phyloP scores from a whole-genome alignment of 2,888 invertebrate genomes.

The Lithophane socia region DNA sequence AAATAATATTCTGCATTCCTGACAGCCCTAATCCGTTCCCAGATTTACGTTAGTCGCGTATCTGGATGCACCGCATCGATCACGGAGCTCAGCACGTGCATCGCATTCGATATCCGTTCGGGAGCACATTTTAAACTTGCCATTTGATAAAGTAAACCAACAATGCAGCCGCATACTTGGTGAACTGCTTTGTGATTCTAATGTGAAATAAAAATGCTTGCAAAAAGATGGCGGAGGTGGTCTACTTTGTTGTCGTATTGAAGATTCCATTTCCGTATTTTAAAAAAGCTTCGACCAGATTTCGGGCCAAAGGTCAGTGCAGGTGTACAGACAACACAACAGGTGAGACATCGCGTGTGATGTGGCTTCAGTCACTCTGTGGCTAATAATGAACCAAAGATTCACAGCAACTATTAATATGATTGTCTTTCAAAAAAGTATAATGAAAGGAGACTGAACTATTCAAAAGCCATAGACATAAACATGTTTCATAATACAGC shows the following conservation, averaged over 20 bases:
- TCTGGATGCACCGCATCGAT: slow-evolving; percentile 70
- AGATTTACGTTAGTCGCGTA: slow-evolving; percentile 60
- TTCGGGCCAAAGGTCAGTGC: no score
- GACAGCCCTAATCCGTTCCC: slow-evolving; percentile 52
- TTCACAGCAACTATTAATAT: background rate
- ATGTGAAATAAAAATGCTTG: slow-evolving; percentile 11
- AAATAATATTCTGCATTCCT: background rate
- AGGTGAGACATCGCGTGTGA: no score
- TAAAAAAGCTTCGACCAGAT: background rate
- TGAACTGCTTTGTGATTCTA: slow-evolving; percentile 24
- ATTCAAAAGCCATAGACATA: background rate
- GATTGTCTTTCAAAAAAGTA: background rate
- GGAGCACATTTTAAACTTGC: slow-evolving; percentile 59
- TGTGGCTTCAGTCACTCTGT: no score
- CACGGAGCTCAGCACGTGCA: slow-evolving; percentile 72
- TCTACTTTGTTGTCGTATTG: background rate
- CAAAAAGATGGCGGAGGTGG: background rate
- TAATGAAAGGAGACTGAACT: background rate
- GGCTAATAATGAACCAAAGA: no score
- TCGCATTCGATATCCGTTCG: slow-evolving; percentile 67
- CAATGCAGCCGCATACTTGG: slow-evolving; percentile 33
- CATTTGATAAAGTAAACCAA: slow-evolving; percentile 50
- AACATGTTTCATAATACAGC: background rate
- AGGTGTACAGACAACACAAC: no score
- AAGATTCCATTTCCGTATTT: background rate